These are phyloP conservation scores for Dicerorhinus sumatrensis DNA, from an alignment of 2,113 vertebrate species.

Conservation along the genomic window DNA sequence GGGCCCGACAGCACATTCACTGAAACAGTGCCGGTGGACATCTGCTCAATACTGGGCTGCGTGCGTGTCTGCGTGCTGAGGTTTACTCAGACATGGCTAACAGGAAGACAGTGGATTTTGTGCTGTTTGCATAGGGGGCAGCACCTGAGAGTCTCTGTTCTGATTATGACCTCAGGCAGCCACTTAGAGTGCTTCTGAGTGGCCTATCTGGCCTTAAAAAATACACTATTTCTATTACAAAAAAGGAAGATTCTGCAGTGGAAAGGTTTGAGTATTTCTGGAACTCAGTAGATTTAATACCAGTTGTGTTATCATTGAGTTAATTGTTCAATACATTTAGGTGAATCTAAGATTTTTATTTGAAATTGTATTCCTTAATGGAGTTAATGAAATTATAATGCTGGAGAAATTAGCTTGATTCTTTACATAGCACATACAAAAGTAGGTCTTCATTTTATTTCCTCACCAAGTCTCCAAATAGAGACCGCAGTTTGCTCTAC, in stretches of 20 bases:
- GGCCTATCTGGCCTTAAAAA: slow-evolving; percentile 11
- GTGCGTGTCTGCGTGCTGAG: neutral
- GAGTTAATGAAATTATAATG: slow-evolving; percentile 49
- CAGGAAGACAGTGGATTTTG: neutral
- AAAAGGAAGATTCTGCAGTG: neutral
- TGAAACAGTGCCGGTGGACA: neutral
- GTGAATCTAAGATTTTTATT: slow-evolving; percentile 23
- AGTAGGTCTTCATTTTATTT: slow-evolving; percentile 59
- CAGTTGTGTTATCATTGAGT: neutral
- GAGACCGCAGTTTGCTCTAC: slow-evolving; percentile 66
- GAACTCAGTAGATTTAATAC: neutral
- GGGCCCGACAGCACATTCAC: neutral
- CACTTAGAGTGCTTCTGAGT: neutral
- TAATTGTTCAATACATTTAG: neutral
- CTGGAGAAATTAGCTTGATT: slow-evolving; percentile 35
- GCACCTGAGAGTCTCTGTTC: neutral
- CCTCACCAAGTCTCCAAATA: slow-evolving; percentile 65
- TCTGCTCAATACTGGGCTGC: neutral
- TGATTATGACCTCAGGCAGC: neutral
- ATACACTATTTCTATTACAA: neutral
- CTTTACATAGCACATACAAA: slow-evolving; percentile 9
- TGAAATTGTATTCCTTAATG: slow-evolving; percentile 3
- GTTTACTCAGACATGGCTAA: neutral
- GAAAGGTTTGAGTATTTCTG: neutral
- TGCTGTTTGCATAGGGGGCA: neutral